Conservation (phyloP, 2,888 invertebrate species). For the Cylloceria caligata region DNA sequence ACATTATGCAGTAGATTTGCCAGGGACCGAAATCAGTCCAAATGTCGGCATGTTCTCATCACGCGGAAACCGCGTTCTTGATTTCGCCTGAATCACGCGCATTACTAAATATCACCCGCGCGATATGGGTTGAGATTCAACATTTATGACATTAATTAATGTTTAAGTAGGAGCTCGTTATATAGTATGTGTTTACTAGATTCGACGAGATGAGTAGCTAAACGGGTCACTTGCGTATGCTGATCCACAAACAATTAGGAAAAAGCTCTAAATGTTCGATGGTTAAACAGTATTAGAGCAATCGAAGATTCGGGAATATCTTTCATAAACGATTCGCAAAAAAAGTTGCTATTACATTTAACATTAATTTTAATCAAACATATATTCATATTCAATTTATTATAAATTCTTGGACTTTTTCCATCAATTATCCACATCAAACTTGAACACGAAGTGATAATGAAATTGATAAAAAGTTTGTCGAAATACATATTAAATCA, state of each 20-base stretch:
- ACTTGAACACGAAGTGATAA: neutral
- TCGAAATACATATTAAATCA: neutral
- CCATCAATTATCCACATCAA: too few relatives aligned
- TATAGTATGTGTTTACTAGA: neutral
- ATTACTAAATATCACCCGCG: neutral
- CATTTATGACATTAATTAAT: slow-evolving; percentile 33
- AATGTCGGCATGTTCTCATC: slow-evolving; percentile 38
- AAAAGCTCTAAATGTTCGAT: neutral
- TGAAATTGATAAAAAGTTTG: neutral
- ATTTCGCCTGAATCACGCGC: neutral
- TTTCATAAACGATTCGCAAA: neutral
- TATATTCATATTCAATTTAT: neutral
- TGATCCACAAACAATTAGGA: neutral
- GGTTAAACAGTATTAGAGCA: neutral
- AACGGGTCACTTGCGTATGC: neutral
- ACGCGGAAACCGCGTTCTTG: slow-evolving; percentile 18
- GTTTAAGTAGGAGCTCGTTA: neutral
- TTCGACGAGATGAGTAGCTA: slow-evolving; percentile 1
- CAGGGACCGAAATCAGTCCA: slow-evolving; percentile 26
- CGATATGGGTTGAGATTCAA: slow-evolving; percentile 17
- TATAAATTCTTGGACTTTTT: too few relatives aligned
- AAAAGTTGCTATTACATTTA: neutral
- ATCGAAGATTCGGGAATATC: neutral
- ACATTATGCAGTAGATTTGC: slow-evolving; percentile 6
- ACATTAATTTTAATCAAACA: neutral